Base-by-base conservation (phyloP, 2,888 invertebrate species). In the Hyles lineata region DNA sequence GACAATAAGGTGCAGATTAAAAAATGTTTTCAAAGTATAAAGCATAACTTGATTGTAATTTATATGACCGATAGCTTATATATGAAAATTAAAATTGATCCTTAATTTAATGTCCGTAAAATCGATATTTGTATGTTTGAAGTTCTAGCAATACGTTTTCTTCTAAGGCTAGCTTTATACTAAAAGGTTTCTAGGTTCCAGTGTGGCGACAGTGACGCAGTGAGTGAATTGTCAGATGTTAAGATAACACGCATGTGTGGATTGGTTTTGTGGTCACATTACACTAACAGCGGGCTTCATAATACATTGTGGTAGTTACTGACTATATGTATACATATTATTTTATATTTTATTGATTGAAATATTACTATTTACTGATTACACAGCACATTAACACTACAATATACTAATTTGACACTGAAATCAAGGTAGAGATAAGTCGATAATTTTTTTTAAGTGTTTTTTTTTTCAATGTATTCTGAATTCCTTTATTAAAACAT, bases 161-260 rank as follows among this genome's bases (percentile, higher is more conserved):
- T 80, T 87, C 85, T 88, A 87, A 89, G 76, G 90, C 90, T 82
- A 82, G 92, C 92, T 91, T 88, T 74, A 74, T 83, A 82, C 78
- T 82, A 80, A 81, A 77, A 76, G 77, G 76, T 73, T 67, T 73
- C 71, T 73, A 72, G 70, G 19, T 55, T 61, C 69, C 35, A 35
- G 60, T 17, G 50, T 52, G 73, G 32, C 60, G 70, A 70, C 62
- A 55, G 58, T 61, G 29, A 73, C 23, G 19, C 79, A 83, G 88
- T 87, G 85, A 87, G 88, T 88, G 80, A 83, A 79, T 76, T 78
- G 63, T 78, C 77, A 79, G 77, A 74, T 74, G 72, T 75, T 74
- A 77, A 69, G 73, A 52, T 86, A 87, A 86, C 79, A n/a, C 78
- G 87, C 88, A 89, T 88, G 88, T 76, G 71, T 80, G 75, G 75